These are phyloP conservation scores for Oreochromis niloticus DNA, from an alignment of 2,113 vertebrate genomes.

Conservation along the genomic window DNA sequence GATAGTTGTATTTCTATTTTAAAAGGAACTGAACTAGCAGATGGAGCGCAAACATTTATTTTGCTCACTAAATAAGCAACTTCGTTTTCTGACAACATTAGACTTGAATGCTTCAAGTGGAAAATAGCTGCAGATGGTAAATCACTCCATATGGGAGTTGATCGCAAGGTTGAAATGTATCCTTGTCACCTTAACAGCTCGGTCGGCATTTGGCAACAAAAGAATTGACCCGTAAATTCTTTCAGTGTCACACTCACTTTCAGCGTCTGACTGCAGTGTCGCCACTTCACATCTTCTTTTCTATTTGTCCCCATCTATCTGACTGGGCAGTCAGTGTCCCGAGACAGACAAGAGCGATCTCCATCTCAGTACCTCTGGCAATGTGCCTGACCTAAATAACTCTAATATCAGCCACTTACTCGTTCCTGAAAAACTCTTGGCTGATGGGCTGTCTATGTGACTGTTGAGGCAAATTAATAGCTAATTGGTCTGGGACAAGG, in stretches of 20 bases:
- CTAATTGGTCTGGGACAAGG: neutral
- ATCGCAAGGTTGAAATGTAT: neutral
- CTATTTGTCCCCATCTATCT: slow-evolving; percentile 34
- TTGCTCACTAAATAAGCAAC: neutral
- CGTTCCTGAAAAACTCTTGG: slow-evolving; percentile 3
- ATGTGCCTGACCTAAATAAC: slow-evolving; percentile 49
- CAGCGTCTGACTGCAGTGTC: neutral
- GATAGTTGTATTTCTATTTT: neutral
- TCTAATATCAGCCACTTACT: slow-evolving; percentile 33
- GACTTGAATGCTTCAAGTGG: neutral
- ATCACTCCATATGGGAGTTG: neutral
- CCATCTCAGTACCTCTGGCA: slow-evolving; percentile 18
- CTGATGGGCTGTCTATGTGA: neutral
- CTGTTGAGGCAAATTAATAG: neutral
- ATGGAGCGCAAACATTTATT: neutral
- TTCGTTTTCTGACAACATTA: neutral
- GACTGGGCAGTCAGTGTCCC: neutral
- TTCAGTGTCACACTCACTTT: neutral
- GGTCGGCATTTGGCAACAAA: slow-evolving; percentile 9
- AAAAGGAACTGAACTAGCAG: neutral
- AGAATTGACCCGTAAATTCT: slow-evolving; percentile 29
- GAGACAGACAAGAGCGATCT: slow-evolving; percentile 16
- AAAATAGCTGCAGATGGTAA: neutral
- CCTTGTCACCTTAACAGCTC: slow-evolving; percentile 13
- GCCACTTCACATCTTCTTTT: neutral